Base-by-base conservation (phyloP, 2,113 vertebrate species). In the Odocoileus hemionus region DNA sequence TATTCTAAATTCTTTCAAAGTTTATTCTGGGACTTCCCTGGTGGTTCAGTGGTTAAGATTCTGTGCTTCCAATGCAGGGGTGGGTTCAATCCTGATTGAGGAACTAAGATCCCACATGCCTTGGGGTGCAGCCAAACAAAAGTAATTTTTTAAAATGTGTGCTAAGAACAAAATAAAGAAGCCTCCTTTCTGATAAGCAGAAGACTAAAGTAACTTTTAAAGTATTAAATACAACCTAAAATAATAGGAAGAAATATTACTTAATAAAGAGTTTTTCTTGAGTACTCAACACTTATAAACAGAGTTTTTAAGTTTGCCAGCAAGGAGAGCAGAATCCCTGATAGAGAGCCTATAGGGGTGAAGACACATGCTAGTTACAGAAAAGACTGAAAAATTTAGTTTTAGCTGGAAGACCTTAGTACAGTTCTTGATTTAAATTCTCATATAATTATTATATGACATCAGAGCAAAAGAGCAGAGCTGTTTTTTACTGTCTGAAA, bases 161-260 rank as follows among this genome's bases (percentile, higher is more conserved):
- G n/a, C 47, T 64, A 91, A 74, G n/a, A 88, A 78, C 87, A 89
- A 94, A 98, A 64, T 74, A 54, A 47, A 57, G 28, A 90, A 54
- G 60, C 4, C 64, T 43, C 92, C 55, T 89, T 97, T 50, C 13
- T 39, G 15, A 58, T 45, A 93, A 30, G n/a, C 43, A 94, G 47
- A 47, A 8, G 9, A 36, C 30, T 76, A 78, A 90, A 86, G 36
- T 82, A 36, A 74, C 57, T 43, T 80, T 91, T 90, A 9, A 87
- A 93, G 79, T 78, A 76, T 47, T 79, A 85, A 89, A 89, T 84
- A 23, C 55, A 88, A 86, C 26, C 39, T 50, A 84, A 79, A 89
- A 55, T 43, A 89, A 23, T 60, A 36, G 92, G 17, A 95, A 86
- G 33, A 58, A 47, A 33, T 43, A 23, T 86, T 33, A 6, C 23